phyloP scores from a whole-genome alignment of 2,797 vertebrate genomes.

The Tokudaia muenninki region DNA sequence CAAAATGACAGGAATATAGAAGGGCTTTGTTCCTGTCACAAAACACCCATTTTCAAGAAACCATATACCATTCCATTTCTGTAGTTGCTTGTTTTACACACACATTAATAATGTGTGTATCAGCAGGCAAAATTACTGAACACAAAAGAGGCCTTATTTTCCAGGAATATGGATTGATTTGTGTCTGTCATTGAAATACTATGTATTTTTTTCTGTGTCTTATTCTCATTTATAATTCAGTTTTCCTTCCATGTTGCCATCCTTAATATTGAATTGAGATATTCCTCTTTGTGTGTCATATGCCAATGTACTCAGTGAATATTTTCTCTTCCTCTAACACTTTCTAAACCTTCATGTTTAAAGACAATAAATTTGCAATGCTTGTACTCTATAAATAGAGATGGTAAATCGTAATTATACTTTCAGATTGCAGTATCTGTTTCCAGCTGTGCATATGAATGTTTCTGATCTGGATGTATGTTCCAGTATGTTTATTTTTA shows the following conservation, averaged over 20 bases:
- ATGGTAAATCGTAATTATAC: constrained; percentile 85
- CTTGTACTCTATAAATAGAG: constrained; percentile 85
- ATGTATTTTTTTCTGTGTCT: constrained; percentile 39
- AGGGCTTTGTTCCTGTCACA: constrained; percentile 27
- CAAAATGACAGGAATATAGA: constrained; percentile 63
- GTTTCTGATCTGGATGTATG: constrained; percentile 78
- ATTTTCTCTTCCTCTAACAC: constrained; percentile 63
- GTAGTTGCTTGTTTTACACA: constrained; percentile 65
- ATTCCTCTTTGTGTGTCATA: constrained; percentile 48
- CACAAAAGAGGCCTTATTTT: constrained; percentile 63
- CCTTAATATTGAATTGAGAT: constrained; percentile 54
- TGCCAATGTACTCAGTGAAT: constrained; percentile 76
- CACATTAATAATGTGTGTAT: constrained; percentile 65
- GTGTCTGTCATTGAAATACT: constrained; percentile 23
- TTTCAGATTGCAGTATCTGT: constrained; percentile 82
- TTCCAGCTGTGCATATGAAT: constrained; percentile 83
- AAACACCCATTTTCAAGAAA: constrained; percentile 62
- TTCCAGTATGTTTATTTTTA: constrained; percentile 82
- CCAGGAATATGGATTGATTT: constrained; percentile 65
- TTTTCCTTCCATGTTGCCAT: constrained; percentile 57
- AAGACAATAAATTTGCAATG: constrained; percentile 85
- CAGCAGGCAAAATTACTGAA: constrained; percentile 72
- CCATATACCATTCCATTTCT: constrained; percentile 37
- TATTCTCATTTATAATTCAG: constrained; percentile 62
- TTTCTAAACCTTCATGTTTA: constrained; percentile 79